These are phyloP conservation scores for Anthophora plumipes DNA, from an alignment of 2,888 invertebrate genomes.

Conservation along the genomic window DNA sequence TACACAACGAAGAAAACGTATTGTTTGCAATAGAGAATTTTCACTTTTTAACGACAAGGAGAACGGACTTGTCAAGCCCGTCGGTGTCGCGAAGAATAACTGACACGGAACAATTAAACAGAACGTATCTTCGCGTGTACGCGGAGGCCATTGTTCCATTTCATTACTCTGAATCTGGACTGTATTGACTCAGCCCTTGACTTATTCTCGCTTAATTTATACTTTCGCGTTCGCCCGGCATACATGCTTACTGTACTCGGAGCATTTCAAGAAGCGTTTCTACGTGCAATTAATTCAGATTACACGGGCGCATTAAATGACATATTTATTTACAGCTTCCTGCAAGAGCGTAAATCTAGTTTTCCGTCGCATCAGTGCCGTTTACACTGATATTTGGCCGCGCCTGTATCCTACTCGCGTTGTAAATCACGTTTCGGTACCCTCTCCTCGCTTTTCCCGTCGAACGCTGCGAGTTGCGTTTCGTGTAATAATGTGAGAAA, in stretches of 20 bases:
- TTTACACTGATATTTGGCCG: constrained; percentile 72
- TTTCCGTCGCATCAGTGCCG: constrained; percentile 77
- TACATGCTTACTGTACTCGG: background rate
- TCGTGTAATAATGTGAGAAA: constrained; percentile 57
- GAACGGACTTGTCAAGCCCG: background rate
- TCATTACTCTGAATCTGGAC: constrained; percentile 8
- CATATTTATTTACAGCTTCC: constrained; percentile 76
- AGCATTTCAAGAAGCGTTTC: background rate
- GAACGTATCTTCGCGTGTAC: background rate
- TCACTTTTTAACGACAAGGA: background rate
- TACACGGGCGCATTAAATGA: constrained; percentile 39
- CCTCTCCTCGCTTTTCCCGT: background rate
- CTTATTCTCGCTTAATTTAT: constrained; percentile 18
- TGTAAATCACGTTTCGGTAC: constrained; percentile 66
- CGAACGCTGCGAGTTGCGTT: constrained; percentile 21
- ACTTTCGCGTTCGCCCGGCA: background rate
- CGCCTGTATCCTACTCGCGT: constrained; percentile 49
- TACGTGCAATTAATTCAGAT: constrained; percentile 40
- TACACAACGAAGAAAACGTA: too few species aligned
- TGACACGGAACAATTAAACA: constrained; percentile 1
- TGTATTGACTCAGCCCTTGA: constrained; percentile 15
- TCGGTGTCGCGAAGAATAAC: background rate
- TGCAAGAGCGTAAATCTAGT: constrained; percentile 74
- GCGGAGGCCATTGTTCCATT: constrained; percentile 21
- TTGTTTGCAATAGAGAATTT: background rate